These are phyloP conservation scores for Strix uralensis DNA, from an alignment of 2,113 vertebrate genomes.

Conservation along the genomic window DNA sequence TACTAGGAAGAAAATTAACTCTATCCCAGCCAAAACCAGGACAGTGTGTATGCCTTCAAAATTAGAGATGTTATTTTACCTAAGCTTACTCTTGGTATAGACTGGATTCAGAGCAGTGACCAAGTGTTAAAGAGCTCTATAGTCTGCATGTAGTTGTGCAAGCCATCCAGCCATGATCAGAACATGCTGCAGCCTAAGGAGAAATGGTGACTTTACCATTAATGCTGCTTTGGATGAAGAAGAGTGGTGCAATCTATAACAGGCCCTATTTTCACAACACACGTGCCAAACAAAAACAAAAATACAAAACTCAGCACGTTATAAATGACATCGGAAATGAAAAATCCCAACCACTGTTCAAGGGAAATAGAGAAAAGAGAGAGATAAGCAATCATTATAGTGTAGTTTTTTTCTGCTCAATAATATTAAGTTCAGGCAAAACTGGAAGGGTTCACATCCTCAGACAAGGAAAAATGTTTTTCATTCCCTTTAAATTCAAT, in stretches of 20 bases:
- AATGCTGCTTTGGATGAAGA: neutral
- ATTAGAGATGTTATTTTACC: neutral
- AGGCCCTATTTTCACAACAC: neutral
- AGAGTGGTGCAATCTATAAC: neutral
- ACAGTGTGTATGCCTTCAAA: neutral
- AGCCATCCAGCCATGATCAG: neutral
- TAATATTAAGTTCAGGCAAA: constrained; percentile 54
- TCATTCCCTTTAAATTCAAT: constrained; percentile 48
- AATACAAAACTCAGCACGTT: constrained; percentile 45
- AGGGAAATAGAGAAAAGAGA: constrained; percentile 46
- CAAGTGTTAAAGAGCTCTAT: neutral
- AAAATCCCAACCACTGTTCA: constrained; percentile 31
- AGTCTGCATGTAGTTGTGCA: neutral
- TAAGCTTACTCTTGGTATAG: neutral
- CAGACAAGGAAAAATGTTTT: constrained; percentile 63
- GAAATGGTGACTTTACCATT: neutral
- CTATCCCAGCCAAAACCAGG: too few relatives aligned
- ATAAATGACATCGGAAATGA: constrained; percentile 71
- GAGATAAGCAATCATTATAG: constrained; percentile 59
- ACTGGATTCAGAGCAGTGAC: neutral
- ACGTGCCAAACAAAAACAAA: constrained; percentile 45
- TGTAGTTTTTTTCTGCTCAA: constrained; percentile 47
- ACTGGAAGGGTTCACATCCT: constrained; percentile 25
- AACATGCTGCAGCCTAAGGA: neutral
- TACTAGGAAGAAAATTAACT: too few relatives aligned